Conservation (phyloP, 2,888 invertebrate genomes). For the Cinara cedri region DNA sequence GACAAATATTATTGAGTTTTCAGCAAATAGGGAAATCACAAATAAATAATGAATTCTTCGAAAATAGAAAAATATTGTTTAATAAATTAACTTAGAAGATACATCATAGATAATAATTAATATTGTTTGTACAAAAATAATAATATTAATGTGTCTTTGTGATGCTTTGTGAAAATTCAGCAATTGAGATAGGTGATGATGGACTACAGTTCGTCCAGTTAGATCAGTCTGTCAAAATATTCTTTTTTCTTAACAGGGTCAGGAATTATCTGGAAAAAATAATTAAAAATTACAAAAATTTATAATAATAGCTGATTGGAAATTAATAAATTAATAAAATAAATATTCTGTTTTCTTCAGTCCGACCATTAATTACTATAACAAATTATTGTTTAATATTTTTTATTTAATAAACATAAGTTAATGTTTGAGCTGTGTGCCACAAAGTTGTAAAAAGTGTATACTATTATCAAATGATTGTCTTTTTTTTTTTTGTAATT, state of each 20-base stretch:
- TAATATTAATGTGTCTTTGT: slow-evolving; percentile 19
- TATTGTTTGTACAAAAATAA: not conserved
- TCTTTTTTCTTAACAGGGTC: slow-evolving; percentile 81
- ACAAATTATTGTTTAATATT: no score
- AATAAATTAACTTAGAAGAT: not conserved
- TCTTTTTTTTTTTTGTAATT: no score
- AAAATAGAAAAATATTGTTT: slow-evolving; percentile 6
- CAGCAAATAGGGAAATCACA: no score
- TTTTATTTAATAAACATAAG: no score
- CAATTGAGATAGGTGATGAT: not conserved
- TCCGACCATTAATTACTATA: no score
- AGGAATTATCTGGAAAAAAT: slow-evolving; percentile 76
- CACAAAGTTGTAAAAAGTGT: no score
- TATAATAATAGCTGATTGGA: not conserved
- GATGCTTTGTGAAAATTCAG: slow-evolving; percentile 19
- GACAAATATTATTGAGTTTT: not conserved
- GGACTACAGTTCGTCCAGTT: slow-evolving; percentile 41
- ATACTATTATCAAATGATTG: no score
- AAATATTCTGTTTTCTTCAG: no score
- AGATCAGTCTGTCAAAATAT: slow-evolving; percentile 73
- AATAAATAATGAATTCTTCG: no score
- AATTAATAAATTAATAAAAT: no score
- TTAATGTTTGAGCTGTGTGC: no score
- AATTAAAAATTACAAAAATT: not conserved
- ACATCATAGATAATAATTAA: slow-evolving; percentile 4